Evolutionary conservation across 2,113 vertebrate species (phyloP), one percentile per base, ranked within the genome.

Genomic region (Gambusia holbrooki): DNA sequence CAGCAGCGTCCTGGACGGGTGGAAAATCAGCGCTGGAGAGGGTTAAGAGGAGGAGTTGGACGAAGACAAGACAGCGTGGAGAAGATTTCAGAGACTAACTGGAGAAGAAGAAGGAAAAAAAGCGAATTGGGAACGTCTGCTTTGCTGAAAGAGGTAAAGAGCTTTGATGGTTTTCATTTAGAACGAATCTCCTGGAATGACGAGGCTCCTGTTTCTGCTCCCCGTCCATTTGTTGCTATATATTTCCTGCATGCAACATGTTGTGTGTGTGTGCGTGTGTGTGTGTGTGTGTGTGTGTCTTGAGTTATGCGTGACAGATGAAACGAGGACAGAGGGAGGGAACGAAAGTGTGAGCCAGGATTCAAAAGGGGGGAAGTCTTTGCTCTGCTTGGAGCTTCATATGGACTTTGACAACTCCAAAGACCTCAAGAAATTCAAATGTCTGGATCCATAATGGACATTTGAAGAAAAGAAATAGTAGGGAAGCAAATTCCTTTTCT

Each of bases 291-390:
- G 63, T 65, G 32, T 62, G 35, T 70, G 81, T 73, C 80, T 37
- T 62, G 89, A 89, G 90, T 80, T 86, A 83, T 48, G 89, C 90
- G 85, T 88, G 92, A 85, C 91, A 91, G 89, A 87, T 86, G 88
- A 89, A 91, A 90, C 61, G 76, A 83, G 80, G 83, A 78, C 88
- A 86, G 91, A 73, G 87, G 89, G 87, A 84, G 88, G 40, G 86
- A 81, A 87, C 74, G 87, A 65, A 77, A 1, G 69, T 62, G 76
- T 71, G 76, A 58, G 77, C 72, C 54, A 75, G 77, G 71, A 73
- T 70, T 0, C 27, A 13, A 80, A 13, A 80, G 77, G 85, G 25
- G 80, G 77, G 84, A 70, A 82, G 85, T 80, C 76, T 85, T 87
- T 74, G 68, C 81, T 77, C 60, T 62, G 37, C 42, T 71, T 29